Conservation (phyloP, 1,140 invertebrate species). For the Apis florea region DNA sequence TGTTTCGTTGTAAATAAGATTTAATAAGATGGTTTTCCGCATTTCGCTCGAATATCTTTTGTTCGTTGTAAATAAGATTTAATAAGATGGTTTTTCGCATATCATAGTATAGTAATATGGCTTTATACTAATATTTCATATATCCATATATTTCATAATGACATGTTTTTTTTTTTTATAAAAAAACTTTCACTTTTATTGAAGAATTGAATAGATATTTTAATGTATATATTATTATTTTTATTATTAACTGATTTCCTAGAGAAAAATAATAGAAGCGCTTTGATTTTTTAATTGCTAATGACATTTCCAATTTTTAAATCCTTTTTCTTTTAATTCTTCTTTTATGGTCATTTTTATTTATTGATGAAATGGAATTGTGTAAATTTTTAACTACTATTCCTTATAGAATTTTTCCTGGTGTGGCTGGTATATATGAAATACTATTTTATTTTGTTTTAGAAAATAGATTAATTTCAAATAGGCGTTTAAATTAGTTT, state of each 20-base stretch:
- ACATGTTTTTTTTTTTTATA: slow-evolving; percentile 50
- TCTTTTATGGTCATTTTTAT: slow-evolving; percentile 37
- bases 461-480: slow-evolving; percentile 42
- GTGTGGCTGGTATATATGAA: slow-evolving; percentile 72
- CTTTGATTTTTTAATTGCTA: slow-evolving; percentile 55
- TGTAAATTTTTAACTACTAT: slow-evolving; percentile 70
- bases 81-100: slow-evolving; percentile 67
- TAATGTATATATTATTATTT: slow-evolving; percentile 69
- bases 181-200: slow-evolving; percentile 67
- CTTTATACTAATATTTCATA: slow-evolving; percentile 67
- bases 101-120: slow-evolving; percentile 69
- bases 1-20: slow-evolving; percentile 64
- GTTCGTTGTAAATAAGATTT: slow-evolving; percentile 63
- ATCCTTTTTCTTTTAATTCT: background rate
- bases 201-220: slow-evolving; percentile 62
- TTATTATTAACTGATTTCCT: slow-evolving; percentile 69
- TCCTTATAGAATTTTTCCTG: slow-evolving; percentile 67
- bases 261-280: slow-evolving; percentile 70
- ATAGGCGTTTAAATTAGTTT: slow-evolving; percentile 15
- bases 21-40: slow-evolving; percentile 63
- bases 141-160: slow-evolving; percentile 75
- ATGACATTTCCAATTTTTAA: slow-evolving; percentile 34
- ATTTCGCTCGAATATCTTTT: slow-evolving; percentile 62
- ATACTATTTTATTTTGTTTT: slow-evolving; percentile 53
- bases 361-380: slow-evolving; percentile 61